Conservation (phyloP, 1,140 invertebrate species). For the Caenorhabditis briggsae region DNA sequence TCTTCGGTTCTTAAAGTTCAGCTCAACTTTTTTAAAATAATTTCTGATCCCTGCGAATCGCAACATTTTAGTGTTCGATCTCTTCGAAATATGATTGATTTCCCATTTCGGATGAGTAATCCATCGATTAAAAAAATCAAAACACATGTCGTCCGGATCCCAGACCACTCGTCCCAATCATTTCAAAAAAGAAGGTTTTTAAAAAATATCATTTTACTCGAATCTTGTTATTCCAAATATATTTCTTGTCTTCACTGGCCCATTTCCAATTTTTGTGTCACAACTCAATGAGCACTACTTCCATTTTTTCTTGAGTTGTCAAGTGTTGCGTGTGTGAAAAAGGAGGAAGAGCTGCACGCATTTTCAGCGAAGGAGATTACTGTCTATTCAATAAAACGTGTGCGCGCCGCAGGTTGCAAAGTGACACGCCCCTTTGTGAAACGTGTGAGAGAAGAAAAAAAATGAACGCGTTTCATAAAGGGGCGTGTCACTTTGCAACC, state of each 20-base stretch:
- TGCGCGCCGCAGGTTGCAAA: too few species aligned
- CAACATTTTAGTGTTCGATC: conserved; percentile 9
- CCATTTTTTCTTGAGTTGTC: background rate
- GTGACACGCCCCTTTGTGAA: too few species aligned
- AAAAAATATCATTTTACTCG: background rate
- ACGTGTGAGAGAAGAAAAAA: too few species aligned
- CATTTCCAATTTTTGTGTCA: conserved; percentile 14
- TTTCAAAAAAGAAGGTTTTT: background rate
- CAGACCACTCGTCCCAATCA: background rate
- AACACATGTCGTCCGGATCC: conserved; percentile 14
- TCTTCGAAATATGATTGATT: conserved; percentile 27
- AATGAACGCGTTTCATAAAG: too few species aligned
- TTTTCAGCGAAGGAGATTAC: too few species aligned
- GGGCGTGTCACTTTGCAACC: too few species aligned
- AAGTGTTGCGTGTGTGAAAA: background rate
- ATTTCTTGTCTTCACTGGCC: background rate
- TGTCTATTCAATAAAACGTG: too few species aligned
- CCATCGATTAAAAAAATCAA: background rate
- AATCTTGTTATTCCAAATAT: background rate
- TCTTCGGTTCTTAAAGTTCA: background rate
- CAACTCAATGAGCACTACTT: background rate
- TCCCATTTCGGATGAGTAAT: conserved; percentile 14
- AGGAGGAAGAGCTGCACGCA: too few species aligned
- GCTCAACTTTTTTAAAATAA: background rate
- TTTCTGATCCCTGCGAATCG: background rate